A percentile compares a stretch with the other conserved stretches of the same genome.
These are phyloP conservation scores for Scarus forsteni DNA, from an alignment of 2,797 vertebrate species.

Conservation along the genomic window DNA sequence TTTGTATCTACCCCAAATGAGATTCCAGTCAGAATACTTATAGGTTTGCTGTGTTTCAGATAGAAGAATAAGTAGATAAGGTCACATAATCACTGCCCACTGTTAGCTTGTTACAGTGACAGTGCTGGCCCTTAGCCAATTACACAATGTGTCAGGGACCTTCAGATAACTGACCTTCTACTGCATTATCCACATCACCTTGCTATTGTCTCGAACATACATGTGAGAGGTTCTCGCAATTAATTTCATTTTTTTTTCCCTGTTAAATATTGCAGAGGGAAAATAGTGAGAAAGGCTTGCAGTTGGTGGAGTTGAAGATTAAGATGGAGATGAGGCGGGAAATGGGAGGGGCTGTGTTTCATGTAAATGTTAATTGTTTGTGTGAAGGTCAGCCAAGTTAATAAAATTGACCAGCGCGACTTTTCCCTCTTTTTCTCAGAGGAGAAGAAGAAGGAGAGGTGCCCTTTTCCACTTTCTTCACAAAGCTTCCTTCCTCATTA, in stretches of 20 bases:
- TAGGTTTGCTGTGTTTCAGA: constrained; percentile 8
- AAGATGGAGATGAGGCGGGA: constrained; percentile 68
- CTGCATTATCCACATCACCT: constrained; percentile 55
- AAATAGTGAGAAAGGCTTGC: constrained; percentile 12
- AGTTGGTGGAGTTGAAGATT: constrained; percentile 69
- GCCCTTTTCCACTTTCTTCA: constrained; percentile 74
- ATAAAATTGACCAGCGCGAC: constrained; percentile 81
- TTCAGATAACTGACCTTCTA: constrained; percentile 56
- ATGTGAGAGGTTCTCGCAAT: constrained; percentile 22
- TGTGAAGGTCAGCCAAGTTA: constrained; percentile 89
- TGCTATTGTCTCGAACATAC: constrained; percentile 46
- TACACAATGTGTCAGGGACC: constrained; percentile 49
- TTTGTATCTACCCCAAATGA: constrained; percentile 6
- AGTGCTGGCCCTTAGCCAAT: constrained; percentile 54
- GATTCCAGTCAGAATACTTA: not conserved
- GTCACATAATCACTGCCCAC: constrained; percentile 52
- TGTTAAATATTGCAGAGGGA: constrained; percentile 26
- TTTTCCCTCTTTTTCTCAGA: constrained; percentile 64
- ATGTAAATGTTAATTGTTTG: constrained; percentile 91
- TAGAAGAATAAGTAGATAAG: constrained; percentile 32
- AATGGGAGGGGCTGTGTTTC: constrained; percentile 83
- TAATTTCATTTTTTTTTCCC: constrained; percentile 35
- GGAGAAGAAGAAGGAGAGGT: constrained; percentile 63
- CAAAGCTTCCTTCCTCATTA: constrained; percentile 78
- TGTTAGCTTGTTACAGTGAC: constrained; percentile 46